Percentiles rank a stretch among this genome's conserved stretches.
phyloP scores from a whole-genome alignment of 2,113 vertebrate species.

The Helogale parvula region DNA sequence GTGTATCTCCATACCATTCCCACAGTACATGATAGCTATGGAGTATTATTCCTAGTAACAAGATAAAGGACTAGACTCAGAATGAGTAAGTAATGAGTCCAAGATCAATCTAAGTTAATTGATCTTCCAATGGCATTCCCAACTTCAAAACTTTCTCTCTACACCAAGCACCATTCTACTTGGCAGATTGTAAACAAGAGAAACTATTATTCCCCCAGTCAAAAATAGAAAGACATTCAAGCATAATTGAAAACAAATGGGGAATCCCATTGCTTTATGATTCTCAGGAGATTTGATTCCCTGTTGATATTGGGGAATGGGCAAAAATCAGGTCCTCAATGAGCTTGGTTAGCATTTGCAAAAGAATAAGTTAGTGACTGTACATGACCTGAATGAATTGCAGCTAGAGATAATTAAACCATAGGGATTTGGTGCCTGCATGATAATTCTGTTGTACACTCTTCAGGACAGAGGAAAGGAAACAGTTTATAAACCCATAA shows the following conservation, averaged over 20 bases:
- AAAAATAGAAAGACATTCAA: neutral
- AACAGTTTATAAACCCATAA: no score
- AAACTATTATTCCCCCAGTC: neutral
- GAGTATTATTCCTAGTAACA: neutral
- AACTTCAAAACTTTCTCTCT: neutral
- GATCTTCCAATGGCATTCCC: neutral
- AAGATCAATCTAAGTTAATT: neutral
- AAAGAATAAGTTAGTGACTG: neutral
- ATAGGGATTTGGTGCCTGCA: neutral
- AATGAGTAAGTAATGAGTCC: neutral
- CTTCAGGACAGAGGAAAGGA: neutral
- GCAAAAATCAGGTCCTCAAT: neutral
- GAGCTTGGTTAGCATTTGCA: neutral
- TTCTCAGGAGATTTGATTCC: neutral
- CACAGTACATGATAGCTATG: neutral
- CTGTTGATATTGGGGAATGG: neutral
- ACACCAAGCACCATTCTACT: neutral
- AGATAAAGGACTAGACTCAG: neutral
- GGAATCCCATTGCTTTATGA: neutral
- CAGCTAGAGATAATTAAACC: conserved; percentile 12
- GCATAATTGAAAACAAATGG: neutral
- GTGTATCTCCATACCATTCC: neutral
- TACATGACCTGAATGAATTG: neutral
- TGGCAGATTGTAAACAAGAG: neutral
- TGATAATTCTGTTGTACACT: conserved; percentile 34